These are phyloP conservation scores for Phyllotreta cruciferae DNA, from an alignment of 2,888 invertebrate species.

Conservation along the genomic window DNA sequence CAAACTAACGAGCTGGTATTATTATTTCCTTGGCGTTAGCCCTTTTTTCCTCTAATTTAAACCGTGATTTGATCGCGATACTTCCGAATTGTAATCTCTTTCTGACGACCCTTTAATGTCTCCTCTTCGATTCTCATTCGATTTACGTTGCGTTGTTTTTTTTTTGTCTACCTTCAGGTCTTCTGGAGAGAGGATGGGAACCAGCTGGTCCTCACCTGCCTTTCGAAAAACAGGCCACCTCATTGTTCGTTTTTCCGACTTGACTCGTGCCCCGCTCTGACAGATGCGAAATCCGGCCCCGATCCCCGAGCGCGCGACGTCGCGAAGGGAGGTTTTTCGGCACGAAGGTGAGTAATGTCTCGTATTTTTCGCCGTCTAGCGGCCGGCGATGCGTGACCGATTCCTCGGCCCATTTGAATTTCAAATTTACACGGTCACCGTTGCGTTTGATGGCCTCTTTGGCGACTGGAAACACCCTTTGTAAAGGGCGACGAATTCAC, in stretches of 20 bases:
- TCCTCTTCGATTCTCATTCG: conserved; percentile 11
- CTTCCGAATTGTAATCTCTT: conserved; percentile 20
- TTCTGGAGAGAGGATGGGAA: not conserved
- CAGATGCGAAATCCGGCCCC: conserved; percentile 18
- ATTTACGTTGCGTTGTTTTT: not conserved
- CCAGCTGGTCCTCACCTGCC: conserved; percentile 42
- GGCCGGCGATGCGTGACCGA: no score
- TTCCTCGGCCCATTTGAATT: no score
- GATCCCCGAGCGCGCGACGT: no score
- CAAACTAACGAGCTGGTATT: not conserved
- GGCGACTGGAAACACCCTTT: no score
- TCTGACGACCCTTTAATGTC: conserved; percentile 26
- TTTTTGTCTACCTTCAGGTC: conserved; percentile 25
- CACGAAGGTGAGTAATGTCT: not conserved
- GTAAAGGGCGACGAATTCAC: not conserved
- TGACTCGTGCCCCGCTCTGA: conserved; percentile 36
- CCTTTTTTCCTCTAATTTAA: not conserved
- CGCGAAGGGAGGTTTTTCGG: not conserved
- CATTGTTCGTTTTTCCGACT: conserved; percentile 36
- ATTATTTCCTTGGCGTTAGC: conserved; percentile 8
- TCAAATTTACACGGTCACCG: no score
- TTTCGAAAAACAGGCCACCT: conserved; percentile 28
- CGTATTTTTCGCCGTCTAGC: not conserved
- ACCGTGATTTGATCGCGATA: conserved; percentile 21
- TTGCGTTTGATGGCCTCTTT: no score